A percentile compares a stretch with the other conserved stretches of the same genome.
Conservation (phyloP, 1,140 invertebrate species). For the Pogonomyrmex barbatus region DNA sequence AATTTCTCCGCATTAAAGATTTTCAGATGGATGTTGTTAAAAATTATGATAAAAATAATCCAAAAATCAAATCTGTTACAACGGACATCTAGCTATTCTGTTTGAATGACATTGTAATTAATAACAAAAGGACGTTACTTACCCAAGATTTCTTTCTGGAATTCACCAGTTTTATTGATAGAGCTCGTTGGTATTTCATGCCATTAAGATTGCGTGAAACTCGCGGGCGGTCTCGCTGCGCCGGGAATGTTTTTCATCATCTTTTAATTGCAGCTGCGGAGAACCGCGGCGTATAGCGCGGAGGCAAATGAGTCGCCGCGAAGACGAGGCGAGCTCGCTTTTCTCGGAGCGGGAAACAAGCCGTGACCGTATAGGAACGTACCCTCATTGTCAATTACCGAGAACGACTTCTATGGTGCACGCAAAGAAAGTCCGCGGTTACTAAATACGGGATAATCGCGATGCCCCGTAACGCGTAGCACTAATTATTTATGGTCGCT, state of each 20-base stretch:
- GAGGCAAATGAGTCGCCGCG: conserved; percentile 37
- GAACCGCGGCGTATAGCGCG: background rate
- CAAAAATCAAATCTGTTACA: background rate
- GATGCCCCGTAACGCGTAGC: background rate
- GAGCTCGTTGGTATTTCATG: background rate
- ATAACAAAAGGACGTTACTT: background rate
- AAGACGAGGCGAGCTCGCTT: conserved; percentile 34
- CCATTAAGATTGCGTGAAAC: background rate
- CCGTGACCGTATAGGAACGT: conserved; percentile 55
- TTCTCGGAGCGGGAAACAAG: conserved; percentile 66
- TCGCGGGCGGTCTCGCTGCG: background rate
- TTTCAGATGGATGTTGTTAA: background rate
- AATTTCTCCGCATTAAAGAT: background rate
- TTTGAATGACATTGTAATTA: background rate
- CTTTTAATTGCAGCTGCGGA: conserved; percentile 2
- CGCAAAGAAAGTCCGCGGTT: conserved; percentile 14
- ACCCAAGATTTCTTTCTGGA: background rate
- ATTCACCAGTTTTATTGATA: conserved; percentile 16
- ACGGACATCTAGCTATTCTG: background rate
- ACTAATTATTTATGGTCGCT: conserved; percentile 68
- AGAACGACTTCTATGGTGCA: background rate
- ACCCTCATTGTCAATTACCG: conserved; percentile 66
- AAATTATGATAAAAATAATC: conserved; percentile 1
- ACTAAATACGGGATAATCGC: conserved; percentile 72
- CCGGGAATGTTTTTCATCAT: conserved; percentile 9